A percentile compares a stretch with the other conserved stretches of the same genome.
Evolutionary conservation across 2,113 vertebrate genomes (phyloP).

Genomic region (Seriola aureovittata): DNA sequence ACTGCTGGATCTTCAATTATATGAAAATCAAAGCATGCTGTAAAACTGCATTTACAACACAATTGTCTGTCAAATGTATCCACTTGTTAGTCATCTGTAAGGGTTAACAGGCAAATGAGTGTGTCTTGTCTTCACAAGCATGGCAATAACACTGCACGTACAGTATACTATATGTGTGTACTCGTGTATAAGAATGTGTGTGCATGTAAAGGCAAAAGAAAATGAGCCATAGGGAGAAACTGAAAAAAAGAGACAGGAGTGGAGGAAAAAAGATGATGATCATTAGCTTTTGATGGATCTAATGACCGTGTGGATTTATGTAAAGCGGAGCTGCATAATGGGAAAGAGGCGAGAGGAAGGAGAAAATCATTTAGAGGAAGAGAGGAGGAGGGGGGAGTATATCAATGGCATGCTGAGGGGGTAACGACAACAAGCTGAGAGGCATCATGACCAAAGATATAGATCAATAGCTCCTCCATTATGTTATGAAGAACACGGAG

Average conservation of each 20-base stretch:
- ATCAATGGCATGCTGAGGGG: constrained; percentile 77
- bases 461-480: constrained; percentile 82
- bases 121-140: not conserved
- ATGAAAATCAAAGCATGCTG: not conserved
- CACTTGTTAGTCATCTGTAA: constrained; percentile 1
- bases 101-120: not conserved
- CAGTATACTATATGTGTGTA: not conserved
- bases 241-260: constrained; percentile 51
- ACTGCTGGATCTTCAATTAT: not conserved
- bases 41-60: not conserved
- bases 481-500: constrained; percentile 59
- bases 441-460: constrained; percentile 81
- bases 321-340: constrained; percentile 70
- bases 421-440: constrained; percentile 79
- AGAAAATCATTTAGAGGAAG: constrained; percentile 77
- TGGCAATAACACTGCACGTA: not conserved
- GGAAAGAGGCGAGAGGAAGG: constrained; percentile 67
- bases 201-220: constrained; percentile 28
- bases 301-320: constrained; percentile 79
- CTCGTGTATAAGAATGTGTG: constrained; percentile 3
- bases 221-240: constrained; percentile 42
- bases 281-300: constrained; percentile 82
- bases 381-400: constrained; percentile 49
- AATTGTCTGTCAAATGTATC: not conserved
- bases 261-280: constrained; percentile 71